Conservation (phyloP, 2,888 invertebrate species). For the Teleogryllus oceanicus region DNA sequence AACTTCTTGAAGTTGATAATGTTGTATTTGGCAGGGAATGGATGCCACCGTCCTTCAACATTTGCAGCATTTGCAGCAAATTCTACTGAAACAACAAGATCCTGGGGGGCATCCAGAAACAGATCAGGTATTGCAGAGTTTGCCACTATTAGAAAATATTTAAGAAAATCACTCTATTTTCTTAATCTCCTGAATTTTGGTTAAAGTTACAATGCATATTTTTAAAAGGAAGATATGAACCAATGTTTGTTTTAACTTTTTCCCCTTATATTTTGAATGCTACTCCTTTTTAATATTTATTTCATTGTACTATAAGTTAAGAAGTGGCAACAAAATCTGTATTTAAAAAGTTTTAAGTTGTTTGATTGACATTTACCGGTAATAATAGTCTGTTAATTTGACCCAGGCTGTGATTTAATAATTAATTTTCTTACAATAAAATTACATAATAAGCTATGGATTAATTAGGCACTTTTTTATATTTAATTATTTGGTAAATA, state of each 20-base stretch:
- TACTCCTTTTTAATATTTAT: no score
- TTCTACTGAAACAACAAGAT: conserved; percentile 50
- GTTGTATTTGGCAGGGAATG: conserved; percentile 26
- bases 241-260: no score
- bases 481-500: no score
- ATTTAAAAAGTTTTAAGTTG: no score
- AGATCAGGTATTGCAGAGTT: conserved; percentile 26
- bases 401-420: conserved; percentile 5
- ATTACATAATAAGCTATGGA: background rate
- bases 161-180: background rate
- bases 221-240: no score
- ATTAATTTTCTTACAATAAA: conserved; percentile 5
- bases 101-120: background rate
- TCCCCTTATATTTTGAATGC: no score
- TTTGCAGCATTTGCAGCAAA: conserved; percentile 61
- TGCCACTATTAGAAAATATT: conserved; percentile 5
- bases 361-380: no score
- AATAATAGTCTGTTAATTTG: background rate
- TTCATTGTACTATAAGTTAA: no score
- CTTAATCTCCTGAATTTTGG: background rate
- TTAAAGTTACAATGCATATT: no score
- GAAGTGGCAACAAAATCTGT: no score
- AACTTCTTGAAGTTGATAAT: no score
- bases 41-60: conserved; percentile 50
- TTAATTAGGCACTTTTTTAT: no score